A percentile compares a stretch with the other conserved stretches of the same genome.
Evolutionary conservation across 2,888 invertebrate genomes (phyloP).

Genomic region (Boloria selene): DNA sequence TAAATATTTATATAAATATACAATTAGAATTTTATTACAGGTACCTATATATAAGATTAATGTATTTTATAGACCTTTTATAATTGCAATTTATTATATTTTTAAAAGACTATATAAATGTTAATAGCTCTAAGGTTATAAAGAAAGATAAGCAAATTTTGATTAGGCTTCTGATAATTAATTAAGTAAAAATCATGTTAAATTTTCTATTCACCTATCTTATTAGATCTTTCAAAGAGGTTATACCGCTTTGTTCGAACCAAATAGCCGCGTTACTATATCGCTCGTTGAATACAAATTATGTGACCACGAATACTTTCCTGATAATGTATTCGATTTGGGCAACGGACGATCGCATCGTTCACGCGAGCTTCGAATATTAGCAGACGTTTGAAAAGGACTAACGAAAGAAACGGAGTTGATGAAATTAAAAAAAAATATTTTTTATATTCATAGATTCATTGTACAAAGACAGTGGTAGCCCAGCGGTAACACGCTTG

Average conservation of each 20-base stretch:
- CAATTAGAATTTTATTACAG: too few relatives aligned
- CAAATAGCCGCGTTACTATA: conserved; percentile 43
- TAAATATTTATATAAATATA: too few relatives aligned
- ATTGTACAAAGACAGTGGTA: too few relatives aligned
- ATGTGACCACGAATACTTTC: conserved; percentile 65
- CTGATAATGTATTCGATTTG: conserved; percentile 75
- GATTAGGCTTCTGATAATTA: too few relatives aligned
- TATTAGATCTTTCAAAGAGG: background rate
- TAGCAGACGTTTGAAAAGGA: conserved; percentile 39
- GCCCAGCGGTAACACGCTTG: too few relatives aligned
- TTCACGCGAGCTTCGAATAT: conserved; percentile 74
- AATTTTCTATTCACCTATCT: background rate
- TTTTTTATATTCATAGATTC: too few relatives aligned
- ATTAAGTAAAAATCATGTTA: background rate
- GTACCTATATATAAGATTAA: too few relatives aligned
- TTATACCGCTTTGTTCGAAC: conserved; percentile 31
- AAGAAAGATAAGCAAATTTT: too few relatives aligned
- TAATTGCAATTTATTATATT: too few relatives aligned
- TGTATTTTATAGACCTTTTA: too few relatives aligned
- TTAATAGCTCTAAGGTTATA: too few relatives aligned
- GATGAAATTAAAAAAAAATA: background rate
- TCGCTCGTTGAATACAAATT: conserved; percentile 63
- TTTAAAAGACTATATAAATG: too few relatives aligned
- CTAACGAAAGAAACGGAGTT: conserved; percentile 1
- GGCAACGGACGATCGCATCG: conserved; percentile 69